phyloP scores from a whole-genome alignment of 2,888 invertebrate genomes.

The Nephrotoma guestfalica region DNA sequence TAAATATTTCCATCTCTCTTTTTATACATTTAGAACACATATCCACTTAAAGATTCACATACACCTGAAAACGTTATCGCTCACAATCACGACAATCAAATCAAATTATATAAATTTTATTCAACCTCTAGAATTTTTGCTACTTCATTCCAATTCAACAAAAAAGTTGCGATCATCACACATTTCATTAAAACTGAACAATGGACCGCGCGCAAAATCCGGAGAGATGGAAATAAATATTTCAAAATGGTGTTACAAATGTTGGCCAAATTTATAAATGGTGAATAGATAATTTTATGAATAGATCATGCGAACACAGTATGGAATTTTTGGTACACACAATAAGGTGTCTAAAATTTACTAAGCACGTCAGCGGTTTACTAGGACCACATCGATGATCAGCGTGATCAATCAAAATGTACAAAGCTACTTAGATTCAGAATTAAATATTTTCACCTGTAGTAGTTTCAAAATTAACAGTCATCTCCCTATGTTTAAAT shows the following conservation, averaged over 20 bases:
- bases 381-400: no score
- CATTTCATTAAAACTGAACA: background rate
- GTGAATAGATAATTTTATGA: no score
- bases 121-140: background rate
- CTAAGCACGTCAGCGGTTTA: no score
- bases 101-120: background rate
- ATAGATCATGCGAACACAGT: no score
- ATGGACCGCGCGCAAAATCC: background rate
- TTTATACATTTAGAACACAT: background rate
- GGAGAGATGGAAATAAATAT: background rate
- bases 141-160: background rate
- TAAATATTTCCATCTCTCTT: background rate
- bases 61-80: background rate
- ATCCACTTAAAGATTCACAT: no score
- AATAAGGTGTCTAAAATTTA: no score
- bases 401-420: no score
- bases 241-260: background rate
- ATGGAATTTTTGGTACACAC: no score
- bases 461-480: no score
- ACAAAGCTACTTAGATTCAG: no score
- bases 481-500: no score
- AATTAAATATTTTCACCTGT: no score
- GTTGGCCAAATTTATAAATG: background rate
- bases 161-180: background rate
- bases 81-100: background rate